phyloP scores from a whole-genome alignment of 53 echinoderm and acorn worm genomes.

The Hippasteria phrygiana region DNA sequence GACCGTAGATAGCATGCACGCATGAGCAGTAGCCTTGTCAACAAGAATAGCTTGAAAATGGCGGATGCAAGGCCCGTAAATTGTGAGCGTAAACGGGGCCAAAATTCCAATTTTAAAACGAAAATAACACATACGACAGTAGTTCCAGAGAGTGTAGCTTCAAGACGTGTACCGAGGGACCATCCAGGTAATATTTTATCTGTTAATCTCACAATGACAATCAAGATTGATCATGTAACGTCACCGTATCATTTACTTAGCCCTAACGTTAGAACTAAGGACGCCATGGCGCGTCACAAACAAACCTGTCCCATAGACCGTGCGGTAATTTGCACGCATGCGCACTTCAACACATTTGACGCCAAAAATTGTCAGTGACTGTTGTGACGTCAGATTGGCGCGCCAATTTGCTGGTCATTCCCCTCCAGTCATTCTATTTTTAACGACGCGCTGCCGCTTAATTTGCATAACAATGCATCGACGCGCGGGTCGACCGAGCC shows the following conservation, averaged over 20 bases:
- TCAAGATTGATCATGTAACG: not conserved
- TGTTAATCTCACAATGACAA: not conserved
- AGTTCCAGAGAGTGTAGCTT: slow-evolving; percentile 5
- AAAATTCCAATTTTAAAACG: slow-evolving; percentile 3
- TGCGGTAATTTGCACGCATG: too few relatives aligned
- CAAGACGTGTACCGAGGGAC: not conserved
- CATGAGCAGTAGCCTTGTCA: slow-evolving; percentile 70
- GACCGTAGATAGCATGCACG: not conserved
- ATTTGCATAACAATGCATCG: too few relatives aligned
- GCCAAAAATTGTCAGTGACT: too few relatives aligned
- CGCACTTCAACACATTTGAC: too few relatives aligned
- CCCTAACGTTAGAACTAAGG: not conserved
- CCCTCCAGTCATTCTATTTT: too few relatives aligned
- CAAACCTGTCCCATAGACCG: too few relatives aligned
- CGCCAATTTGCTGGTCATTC: too few relatives aligned
- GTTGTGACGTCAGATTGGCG: too few relatives aligned
- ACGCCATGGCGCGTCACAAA: too few relatives aligned
- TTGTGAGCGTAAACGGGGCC: not conserved
- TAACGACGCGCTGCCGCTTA: too few relatives aligned
- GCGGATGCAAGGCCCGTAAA: slow-evolving; percentile 25
- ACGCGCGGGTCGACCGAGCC: too few relatives aligned
- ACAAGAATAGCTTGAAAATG: slow-evolving; percentile 68
- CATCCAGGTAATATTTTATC: not conserved
- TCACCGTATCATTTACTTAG: not conserved
- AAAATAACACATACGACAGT: slow-evolving; percentile 1